Conservation (phyloP, 2,888 invertebrate genomes). For the Pharmacophagus antenor region DNA sequence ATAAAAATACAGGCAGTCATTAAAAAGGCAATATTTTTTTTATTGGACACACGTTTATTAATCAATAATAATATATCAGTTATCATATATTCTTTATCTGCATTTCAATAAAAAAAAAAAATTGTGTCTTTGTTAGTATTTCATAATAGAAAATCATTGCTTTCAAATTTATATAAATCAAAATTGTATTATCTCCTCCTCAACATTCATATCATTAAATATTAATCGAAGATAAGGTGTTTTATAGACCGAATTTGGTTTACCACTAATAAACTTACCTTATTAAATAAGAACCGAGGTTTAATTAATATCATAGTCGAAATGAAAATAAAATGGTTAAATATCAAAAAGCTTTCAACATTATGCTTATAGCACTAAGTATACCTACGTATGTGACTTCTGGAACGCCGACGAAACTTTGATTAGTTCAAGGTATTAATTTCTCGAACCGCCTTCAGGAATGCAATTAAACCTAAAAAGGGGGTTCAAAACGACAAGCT, state of each 20-base stretch:
- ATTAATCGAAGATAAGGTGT: neutral
- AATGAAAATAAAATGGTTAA: constrained; percentile 20
- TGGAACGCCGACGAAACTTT: constrained; percentile 59
- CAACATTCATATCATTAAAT: constrained; percentile 6
- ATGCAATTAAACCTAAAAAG: constrained; percentile 47
- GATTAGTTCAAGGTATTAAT: constrained; percentile 67
- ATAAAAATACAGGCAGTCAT: too few relatives aligned
- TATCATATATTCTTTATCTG: constrained; percentile 10
- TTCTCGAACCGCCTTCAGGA: constrained; percentile 52
- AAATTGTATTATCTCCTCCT: neutral
- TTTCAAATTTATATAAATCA: neutral
- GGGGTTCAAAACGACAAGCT: constrained; percentile 19
- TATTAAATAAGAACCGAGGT: constrained; percentile 3
- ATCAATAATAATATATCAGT: constrained; percentile 22
- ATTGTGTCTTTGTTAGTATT: neutral
- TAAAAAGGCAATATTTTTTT: constrained; percentile 3
- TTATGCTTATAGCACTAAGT: constrained; percentile 35
- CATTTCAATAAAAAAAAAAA: constrained; percentile 2
- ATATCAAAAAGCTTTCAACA: constrained; percentile 26
- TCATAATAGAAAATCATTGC: neutral
- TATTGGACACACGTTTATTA: constrained; percentile 23
- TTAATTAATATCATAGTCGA: neutral
- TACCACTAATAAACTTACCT: constrained; percentile 3
- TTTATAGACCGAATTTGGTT: neutral
- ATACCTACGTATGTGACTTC: constrained; percentile 41